A percentile compares a stretch with the other conserved stretches of the same genome.
phyloP scores from a whole-genome alignment of 2,888 invertebrate species.

The Tholera decimalis region DNA sequence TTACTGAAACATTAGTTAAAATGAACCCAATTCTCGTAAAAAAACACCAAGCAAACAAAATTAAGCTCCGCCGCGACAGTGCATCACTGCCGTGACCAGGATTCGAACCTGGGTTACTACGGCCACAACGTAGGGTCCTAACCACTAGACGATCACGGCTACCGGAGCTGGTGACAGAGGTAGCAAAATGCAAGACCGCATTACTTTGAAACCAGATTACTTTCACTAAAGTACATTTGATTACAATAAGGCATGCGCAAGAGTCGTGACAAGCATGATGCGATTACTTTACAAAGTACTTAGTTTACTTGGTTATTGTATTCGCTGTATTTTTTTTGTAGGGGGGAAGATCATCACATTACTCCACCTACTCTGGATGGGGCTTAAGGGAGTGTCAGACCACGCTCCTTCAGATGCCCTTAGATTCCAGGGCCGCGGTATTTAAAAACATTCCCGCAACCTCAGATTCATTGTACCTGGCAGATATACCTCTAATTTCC shows the following conservation, averaged over 20 bases:
- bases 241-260: conserved; percentile 28
- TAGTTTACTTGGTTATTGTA: not conserved
- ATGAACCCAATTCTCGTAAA: not conserved
- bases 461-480: too few relatives aligned
- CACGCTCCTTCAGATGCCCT: too few relatives aligned
- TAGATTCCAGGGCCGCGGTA: too few relatives aligned
- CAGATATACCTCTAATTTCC: too few relatives aligned
- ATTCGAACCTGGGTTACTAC: conserved; percentile 94
- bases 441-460: too few relatives aligned
- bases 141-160: conserved; percentile 93
- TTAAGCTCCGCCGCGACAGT: conserved; percentile 78
- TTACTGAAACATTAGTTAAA: too few relatives aligned
- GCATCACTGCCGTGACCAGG: conserved; percentile 82
- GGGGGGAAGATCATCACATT: too few relatives aligned
- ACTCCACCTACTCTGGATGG: too few relatives aligned
- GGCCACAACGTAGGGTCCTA: conserved; percentile 94
- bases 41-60: conserved; percentile 58
- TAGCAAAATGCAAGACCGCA: conserved; percentile 12
- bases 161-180: conserved; percentile 64
- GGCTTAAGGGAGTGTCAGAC: too few relatives aligned
- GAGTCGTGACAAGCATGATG: conserved; percentile 14
- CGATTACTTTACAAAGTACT: not conserved
- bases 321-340: too few relatives aligned
- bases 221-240: conserved; percentile 43
- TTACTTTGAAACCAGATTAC: conserved; percentile 23